These are phyloP conservation scores for Phthorimaea operculella DNA, from an alignment of 1,140 invertebrate species.

Conservation along the genomic window DNA sequence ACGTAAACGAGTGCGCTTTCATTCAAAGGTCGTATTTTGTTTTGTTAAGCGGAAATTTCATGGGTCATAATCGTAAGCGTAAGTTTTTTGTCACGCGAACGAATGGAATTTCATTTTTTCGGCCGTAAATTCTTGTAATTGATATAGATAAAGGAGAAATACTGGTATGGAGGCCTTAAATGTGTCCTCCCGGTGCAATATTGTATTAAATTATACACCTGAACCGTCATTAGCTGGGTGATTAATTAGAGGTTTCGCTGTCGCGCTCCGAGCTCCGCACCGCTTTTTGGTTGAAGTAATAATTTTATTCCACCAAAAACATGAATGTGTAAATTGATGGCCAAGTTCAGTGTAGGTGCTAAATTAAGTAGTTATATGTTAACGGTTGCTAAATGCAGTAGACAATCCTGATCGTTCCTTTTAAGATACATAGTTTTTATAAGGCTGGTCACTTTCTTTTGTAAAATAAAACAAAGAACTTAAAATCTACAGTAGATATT, in stretches of 20 bases:
- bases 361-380: too few species aligned
- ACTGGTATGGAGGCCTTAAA: conserved; percentile 10
- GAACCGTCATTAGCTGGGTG: not conserved
- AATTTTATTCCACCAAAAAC: too few species aligned
- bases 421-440: too few species aligned
- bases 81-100: conserved; percentile 17
- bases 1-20: conserved; percentile 9
- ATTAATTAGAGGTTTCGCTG: conserved; percentile 3
- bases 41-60: conserved; percentile 9
- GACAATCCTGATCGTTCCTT: too few species aligned
- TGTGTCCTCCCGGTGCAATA: conserved; percentile 22
- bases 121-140: conserved; percentile 25
- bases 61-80: conserved; percentile 19
- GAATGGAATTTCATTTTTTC: conserved; percentile 11
- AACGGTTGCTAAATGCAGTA: too few species aligned
- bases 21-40: conserved; percentile 1
- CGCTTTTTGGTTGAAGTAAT: too few species aligned
- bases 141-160: conserved; percentile 23
- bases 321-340: too few species aligned
- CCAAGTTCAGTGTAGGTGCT: too few species aligned
- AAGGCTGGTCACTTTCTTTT: too few species aligned
- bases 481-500: too few species aligned
- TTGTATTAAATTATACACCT: conserved; percentile 17
- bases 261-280: not conserved
- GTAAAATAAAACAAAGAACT: too few species aligned